phyloP scores from a whole-genome alignment of 1,140 invertebrate genomes.

The Lepidurus packardi region DNA sequence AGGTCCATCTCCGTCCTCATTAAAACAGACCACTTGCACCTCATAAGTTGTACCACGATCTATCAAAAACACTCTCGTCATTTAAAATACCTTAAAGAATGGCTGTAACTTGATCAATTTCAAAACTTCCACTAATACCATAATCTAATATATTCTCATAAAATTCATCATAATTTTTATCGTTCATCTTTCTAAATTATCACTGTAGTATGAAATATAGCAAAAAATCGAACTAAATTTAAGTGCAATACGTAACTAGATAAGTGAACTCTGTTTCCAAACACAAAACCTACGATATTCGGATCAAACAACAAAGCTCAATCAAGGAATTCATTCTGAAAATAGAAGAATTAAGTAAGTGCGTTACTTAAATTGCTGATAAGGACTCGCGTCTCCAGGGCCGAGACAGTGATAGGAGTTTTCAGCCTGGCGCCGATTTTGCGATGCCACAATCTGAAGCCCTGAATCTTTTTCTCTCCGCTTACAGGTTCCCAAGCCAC shows the following conservation, averaged over 20 bases:
- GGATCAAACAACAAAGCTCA: not conserved
- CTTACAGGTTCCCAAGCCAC: constrained; percentile 26
- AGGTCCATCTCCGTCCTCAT: constrained; percentile 39
- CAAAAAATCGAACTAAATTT: not conserved
- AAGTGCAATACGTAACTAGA: not conserved
- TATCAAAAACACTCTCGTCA: constrained; percentile 34
- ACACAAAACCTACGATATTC: not conserved
- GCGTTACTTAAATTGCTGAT: constrained; percentile 48
- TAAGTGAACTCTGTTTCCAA: too few species aligned
- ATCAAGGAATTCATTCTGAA: not conserved
- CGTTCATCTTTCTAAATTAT: too few species aligned
- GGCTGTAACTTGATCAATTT: not conserved
- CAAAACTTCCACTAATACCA: constrained; percentile 14
- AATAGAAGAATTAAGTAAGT: not conserved
- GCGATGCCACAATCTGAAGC: constrained; percentile 26
- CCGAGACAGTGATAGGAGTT: constrained; percentile 40
- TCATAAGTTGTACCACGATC: constrained; percentile 46
- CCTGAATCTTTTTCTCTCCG: not conserved
- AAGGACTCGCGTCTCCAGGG: constrained; percentile 46
- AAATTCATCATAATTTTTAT: not conserved
- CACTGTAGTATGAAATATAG: too few species aligned
- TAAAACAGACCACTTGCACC: constrained; percentile 42
- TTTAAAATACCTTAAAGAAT: not conserved
- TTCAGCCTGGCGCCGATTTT: constrained; percentile 13
- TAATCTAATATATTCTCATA: not conserved